Percentiles rank a stretch among this genome's conserved stretches.
Conservation (phyloP, 1,140 invertebrate species). For the Trachymyrmex septentrionalis region DNA sequence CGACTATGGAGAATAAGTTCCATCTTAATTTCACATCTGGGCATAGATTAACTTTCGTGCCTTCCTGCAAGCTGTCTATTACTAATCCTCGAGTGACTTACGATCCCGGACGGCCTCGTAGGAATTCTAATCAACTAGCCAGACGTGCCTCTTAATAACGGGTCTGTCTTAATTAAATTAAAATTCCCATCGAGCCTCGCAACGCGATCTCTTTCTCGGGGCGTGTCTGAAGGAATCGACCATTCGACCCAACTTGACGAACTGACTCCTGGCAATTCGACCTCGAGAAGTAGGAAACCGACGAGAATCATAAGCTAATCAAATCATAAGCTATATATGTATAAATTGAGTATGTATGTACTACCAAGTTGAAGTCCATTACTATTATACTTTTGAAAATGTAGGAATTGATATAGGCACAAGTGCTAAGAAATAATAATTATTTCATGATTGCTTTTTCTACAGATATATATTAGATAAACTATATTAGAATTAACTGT, state of each 20-base stretch:
- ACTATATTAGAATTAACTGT: not conserved
- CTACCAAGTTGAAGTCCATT: not conserved
- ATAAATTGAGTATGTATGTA: not conserved
- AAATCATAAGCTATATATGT: not conserved
- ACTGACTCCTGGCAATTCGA: conserved; percentile 16
- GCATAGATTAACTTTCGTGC: conserved; percentile 53
- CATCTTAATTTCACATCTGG: conserved; percentile 27
- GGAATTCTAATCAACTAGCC: conserved; percentile 72
- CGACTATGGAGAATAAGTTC: conserved; percentile 31
- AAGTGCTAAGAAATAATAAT: not conserved
- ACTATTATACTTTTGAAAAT: not conserved
- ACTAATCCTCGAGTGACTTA: conserved; percentile 66
- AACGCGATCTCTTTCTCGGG: conserved; percentile 69
- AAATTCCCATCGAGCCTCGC: conserved; percentile 79
- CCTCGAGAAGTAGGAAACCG: conserved; percentile 9
- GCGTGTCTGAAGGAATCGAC: conserved; percentile 75
- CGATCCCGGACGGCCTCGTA: conserved; percentile 50
- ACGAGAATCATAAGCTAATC: not conserved
- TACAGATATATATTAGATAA: not conserved
- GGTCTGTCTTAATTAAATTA: conserved; percentile 85
- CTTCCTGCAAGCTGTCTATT: conserved; percentile 29
- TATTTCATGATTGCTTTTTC: not conserved
- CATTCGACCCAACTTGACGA: conserved; percentile 26
- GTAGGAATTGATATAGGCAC: not conserved
- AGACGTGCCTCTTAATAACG: conserved; percentile 77